phyloP scores from a whole-genome alignment of 2,113 vertebrate genomes.

The Paramormyrops kingsleyae region DNA sequence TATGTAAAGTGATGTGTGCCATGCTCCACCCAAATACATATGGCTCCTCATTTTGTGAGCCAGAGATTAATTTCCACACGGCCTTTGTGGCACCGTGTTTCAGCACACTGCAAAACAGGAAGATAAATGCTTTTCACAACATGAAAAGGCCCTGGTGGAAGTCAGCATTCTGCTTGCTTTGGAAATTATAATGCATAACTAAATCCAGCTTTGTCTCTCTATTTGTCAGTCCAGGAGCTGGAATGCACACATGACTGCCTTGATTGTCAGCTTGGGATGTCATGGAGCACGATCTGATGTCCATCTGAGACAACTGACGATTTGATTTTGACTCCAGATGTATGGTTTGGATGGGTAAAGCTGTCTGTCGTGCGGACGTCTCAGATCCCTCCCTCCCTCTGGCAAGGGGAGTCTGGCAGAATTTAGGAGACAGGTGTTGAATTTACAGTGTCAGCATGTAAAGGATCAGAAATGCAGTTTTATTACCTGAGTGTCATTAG shows the following conservation, averaged over 20 bases:
- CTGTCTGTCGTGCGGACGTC: not conserved
- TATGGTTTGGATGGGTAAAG: not conserved
- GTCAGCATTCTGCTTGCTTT: not conserved
- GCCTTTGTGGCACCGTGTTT: not conserved
- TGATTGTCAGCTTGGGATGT: not conserved
- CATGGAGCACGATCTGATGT: not conserved
- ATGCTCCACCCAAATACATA: not conserved
- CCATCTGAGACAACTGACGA: not conserved
- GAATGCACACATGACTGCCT: not conserved
- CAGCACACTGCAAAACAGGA: not conserved
- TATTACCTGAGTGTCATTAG: not conserved
- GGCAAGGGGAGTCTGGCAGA: not conserved
- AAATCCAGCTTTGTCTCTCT: not conserved
- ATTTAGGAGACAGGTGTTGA: not conserved
- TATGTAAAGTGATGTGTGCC: not conserved
- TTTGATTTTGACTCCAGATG: not conserved
- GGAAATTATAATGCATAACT: not conserved
- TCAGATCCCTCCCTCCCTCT: not conserved
- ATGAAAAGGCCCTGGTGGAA: not conserved
- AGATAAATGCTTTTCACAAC: not conserved
- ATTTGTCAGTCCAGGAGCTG: not conserved
- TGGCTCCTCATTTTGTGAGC: not conserved
- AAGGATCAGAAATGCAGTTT: not conserved
- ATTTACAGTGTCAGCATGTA: not conserved
- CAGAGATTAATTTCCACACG: not conserved